Evolutionary conservation across 1,140 invertebrate species (phyloP), one percentile per base, ranked within the genome.

Genomic region (Polyergus mexicanus): DNA sequence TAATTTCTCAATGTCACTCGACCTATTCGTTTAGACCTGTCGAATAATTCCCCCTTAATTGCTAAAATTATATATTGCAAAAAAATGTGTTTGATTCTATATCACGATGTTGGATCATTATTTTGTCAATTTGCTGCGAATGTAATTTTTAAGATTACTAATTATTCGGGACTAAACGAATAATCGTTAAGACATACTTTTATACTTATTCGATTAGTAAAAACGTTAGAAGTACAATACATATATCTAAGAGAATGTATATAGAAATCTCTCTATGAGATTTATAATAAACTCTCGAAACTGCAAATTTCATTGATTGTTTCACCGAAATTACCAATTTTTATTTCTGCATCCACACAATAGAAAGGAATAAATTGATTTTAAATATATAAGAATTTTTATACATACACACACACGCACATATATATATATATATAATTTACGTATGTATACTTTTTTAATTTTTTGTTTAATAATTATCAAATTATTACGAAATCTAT

Each of bases 201-300:
- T 88, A 63, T 90, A 90, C 63, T 77, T 71, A 76, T 85, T 90
- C 44, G 41, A 71, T 83, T 60, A 60, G 66, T 69, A 65, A 56
- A 65, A 65, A 47, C 76, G 69, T 86, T 84, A 63, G 54, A 87
- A 76, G 44, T 19, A n/a, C n/a, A n/a, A n/a, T n/a, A n/a, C n/a
- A n/a, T n/a, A 75, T 63, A 84, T 78, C 77, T 54, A 90, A 88
- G 84, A 78, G 51, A 60, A 77, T 93, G 91, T 93, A 93, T 69
- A 93, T 93, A 93, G 81, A 81, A 87, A 91, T 0, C 35, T 32
- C 35, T 32, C 13, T 89, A 92, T 83, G 72, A 91, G 87, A 87
- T 93, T 91, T 92, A 89, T 92, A 93, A 92, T 92, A 93, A 93
- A 93, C 71, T 88, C 35, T 87, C 25, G 25, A 63, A 88, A 86